These are phyloP conservation scores for Verasper variegatus DNA, from an alignment of 2,113 vertebrate genomes.

Conservation along the genomic window DNA sequence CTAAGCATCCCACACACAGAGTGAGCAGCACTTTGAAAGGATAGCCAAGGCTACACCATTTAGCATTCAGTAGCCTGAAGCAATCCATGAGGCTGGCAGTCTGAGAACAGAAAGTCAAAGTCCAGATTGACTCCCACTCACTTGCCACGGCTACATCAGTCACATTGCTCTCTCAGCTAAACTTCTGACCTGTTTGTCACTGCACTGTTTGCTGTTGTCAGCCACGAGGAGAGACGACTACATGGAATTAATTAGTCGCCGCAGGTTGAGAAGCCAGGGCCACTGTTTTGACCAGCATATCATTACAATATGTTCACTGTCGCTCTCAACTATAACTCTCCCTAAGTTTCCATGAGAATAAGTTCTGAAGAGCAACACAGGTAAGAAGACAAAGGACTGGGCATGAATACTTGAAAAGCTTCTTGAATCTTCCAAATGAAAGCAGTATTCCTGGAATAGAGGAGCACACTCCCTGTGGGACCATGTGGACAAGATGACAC, in stretches of 20 bases:
- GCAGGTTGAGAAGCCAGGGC: conserved; percentile 19
- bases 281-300: conserved; percentile 19
- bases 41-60: conserved; percentile 71
- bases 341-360: conserved; percentile 16
- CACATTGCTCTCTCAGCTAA: conserved; percentile 47
- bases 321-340: conserved; percentile 38
- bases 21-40: conserved; percentile 68
- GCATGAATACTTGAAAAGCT: conserved; percentile 18
- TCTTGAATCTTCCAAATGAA: conserved; percentile 27
- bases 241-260: conserved; percentile 40
- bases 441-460: conserved; percentile 3
- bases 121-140: conserved; percentile 78
- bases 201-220: conserved; percentile 34
- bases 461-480: conserved; percentile 52
- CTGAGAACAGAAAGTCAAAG: conserved; percentile 72
- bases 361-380: conserved; percentile 1
- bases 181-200: conserved; percentile 55
- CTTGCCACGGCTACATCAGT: conserved; percentile 68
- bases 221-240: conserved; percentile 4
- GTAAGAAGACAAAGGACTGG: conserved; percentile 19
- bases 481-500: conserved; percentile 43
- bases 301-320: conserved; percentile 16
- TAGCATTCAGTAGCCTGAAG: conserved; percentile 76
- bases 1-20: conserved; percentile 76
- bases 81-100: conserved; percentile 64